These are phyloP conservation scores for Hololepta plana DNA, from an alignment of 2,888 invertebrate genomes.

Conservation along the genomic window DNA sequence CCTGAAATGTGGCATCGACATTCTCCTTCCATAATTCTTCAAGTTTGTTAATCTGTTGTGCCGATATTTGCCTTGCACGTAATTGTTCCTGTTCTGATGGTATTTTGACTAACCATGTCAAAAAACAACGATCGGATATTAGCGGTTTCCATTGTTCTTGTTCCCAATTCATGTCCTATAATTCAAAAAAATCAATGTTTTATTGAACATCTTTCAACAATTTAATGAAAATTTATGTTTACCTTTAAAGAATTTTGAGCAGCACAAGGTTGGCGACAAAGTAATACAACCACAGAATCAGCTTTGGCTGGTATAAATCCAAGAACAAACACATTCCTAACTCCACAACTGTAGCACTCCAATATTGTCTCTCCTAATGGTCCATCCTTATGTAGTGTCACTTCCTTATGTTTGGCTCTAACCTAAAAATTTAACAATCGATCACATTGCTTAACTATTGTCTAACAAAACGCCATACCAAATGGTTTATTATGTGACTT, in stretches of 20 bases:
- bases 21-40: conserved; percentile 99
- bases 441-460: neutral
- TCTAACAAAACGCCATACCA: conserved; percentile 38
- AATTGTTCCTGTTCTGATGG: conserved; percentile 94
- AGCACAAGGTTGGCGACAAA: conserved; percentile 97
- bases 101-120: conserved; percentile 95
- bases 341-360: conserved; percentile 98
- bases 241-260: conserved; percentile 84
- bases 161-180: conserved; percentile 93
- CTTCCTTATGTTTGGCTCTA: conserved; percentile 98
- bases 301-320: conserved; percentile 99
- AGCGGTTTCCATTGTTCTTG: conserved; percentile 98
- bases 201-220: no score
- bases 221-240: conserved; percentile 5
- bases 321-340: conserved; percentile 92
- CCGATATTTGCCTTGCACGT: conserved; percentile 89
- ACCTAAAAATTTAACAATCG: conserved; percentile 16
- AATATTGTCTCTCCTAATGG: conserved; percentile 94
- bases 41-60: conserved; percentile 91
- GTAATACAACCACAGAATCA: conserved; percentile 90
- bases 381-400: conserved; percentile 91
- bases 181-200: conserved; percentile 2
- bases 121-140: conserved; percentile 88
- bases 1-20: conserved; percentile 93
- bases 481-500: conserved; percentile 96